Percentiles rank a stretch among this genome's conserved stretches.
These are phyloP conservation scores for Falco peregrinus DNA, from an alignment of 2,797 vertebrate species.

Conservation along the genomic window DNA sequence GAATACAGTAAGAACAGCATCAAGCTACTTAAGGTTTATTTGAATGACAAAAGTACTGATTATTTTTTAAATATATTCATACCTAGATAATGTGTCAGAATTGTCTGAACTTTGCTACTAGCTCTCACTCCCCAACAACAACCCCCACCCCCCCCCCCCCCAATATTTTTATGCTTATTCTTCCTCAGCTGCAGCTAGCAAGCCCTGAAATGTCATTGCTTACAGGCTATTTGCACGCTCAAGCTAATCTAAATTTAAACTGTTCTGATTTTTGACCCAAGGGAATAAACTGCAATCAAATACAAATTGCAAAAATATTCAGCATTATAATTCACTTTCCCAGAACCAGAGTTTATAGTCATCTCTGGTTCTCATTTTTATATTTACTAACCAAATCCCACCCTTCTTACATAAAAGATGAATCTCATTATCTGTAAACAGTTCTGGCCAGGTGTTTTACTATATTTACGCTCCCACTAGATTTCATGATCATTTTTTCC, in stretches of 20 bases:
- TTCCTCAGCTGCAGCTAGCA: neutral
- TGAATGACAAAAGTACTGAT: neutral
- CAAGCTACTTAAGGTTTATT: neutral
- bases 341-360: neutral
- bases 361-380: slow-evolving; percentile 7
- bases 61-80: neutral
- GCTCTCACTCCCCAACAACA: too few species aligned
- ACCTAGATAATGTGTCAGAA: neutral
- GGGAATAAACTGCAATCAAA: slow-evolving; percentile 51
- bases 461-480: neutral
- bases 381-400: neutral
- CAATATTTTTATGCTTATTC: neutral
- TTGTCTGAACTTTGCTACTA: neutral
- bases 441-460: neutral
- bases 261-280: slow-evolving; percentile 48
- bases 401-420: neutral
- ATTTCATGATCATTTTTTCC: neutral
- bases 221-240: neutral
- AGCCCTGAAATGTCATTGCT: slow-evolving; percentile 7
- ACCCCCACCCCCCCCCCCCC: too few species aligned
- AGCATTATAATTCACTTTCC: slow-evolving; percentile 7
- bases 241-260: slow-evolving; percentile 51
- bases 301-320: slow-evolving; percentile 61
- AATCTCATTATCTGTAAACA: neutral
- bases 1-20: neutral